phyloP scores from a whole-genome alignment of 2,888 invertebrate species.

The Dolomedes plantarius region DNA sequence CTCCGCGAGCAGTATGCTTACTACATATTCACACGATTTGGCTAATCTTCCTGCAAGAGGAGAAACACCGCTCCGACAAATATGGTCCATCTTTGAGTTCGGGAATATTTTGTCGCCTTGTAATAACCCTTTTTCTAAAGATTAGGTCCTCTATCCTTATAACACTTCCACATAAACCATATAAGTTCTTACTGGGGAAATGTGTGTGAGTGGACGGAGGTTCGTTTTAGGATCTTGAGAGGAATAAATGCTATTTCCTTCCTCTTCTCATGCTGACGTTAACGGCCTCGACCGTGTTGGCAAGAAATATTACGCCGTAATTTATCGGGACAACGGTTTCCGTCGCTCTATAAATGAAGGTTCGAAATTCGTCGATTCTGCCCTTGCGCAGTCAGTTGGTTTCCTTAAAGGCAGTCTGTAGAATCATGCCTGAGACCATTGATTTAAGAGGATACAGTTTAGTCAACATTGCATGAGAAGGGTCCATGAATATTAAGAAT shows the following conservation, averaged over 20 bases:
- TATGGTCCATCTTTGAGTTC: no score
- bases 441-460: no score
- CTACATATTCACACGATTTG: no score
- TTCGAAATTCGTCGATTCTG: background rate
- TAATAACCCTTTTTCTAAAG: background rate
- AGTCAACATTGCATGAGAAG: no score
- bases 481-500: no score
- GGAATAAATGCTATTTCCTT: slow-evolving; percentile 6
- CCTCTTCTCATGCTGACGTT: background rate
- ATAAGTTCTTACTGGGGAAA: background rate
- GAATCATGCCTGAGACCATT: no score
- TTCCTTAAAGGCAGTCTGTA: no score
- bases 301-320: background rate
- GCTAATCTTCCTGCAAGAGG: no score
- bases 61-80: no score
- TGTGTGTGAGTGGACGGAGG: background rate
- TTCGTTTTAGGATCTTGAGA: background rate
- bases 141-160: background rate
- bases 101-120: no score
- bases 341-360: background rate
- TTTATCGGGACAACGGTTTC: background rate
- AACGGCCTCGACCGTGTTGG: background rate
- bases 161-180: background rate
- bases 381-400: no score
- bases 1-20: no score